Percentiles rank a stretch among this genome's conserved stretches.
Evolutionary conservation across 2,797 vertebrate genomes (phyloP).

Genomic region (Acanthurus tractus): DNA sequence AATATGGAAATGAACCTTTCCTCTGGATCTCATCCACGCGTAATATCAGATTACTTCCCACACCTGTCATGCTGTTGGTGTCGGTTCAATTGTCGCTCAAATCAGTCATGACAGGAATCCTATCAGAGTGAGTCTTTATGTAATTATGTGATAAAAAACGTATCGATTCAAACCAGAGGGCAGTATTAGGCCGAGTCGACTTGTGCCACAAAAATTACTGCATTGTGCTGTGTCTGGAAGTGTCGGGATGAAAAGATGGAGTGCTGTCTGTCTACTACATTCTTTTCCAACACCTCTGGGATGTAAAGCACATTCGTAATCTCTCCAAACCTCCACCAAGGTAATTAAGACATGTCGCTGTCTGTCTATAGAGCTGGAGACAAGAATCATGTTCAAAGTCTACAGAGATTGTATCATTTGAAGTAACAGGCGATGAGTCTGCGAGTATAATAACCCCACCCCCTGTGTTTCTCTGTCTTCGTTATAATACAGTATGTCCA

Average conservation of each 20-base stretch:
- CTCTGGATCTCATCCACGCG: constrained; percentile 49
- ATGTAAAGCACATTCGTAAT: constrained; percentile 77
- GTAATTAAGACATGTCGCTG: constrained; percentile 77
- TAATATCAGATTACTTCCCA: constrained; percentile 47
- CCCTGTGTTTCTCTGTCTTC: constrained; percentile 32
- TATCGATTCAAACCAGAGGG: constrained; percentile 82
- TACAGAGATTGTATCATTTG: constrained; percentile 72
- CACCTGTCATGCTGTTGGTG: constrained; percentile 62
- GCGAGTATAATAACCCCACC: constrained; percentile 56
- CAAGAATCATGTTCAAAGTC: constrained; percentile 67
- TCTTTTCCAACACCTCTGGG: constrained; percentile 78
- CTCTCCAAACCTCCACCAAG: constrained; percentile 60
- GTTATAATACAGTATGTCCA: constrained; percentile 74
- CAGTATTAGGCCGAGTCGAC: constrained; percentile 81
- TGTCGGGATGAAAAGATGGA: constrained; percentile 60
- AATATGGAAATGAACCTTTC: constrained; percentile 70
- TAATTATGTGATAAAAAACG: constrained; percentile 80
- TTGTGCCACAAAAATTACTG: constrained; percentile 77
- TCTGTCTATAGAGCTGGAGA: constrained; percentile 68
- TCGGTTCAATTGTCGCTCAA: constrained; percentile 62
- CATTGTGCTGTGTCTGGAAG: constrained; percentile 79
- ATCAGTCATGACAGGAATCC: constrained; percentile 76
- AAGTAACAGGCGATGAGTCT: constrained; percentile 66
- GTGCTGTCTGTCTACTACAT: constrained; percentile 75
- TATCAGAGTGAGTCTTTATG: constrained; percentile 76